These are phyloP conservation scores for Cochlearius cochlearius DNA, from an alignment of 2,113 vertebrate genomes.

Conservation along the genomic window DNA sequence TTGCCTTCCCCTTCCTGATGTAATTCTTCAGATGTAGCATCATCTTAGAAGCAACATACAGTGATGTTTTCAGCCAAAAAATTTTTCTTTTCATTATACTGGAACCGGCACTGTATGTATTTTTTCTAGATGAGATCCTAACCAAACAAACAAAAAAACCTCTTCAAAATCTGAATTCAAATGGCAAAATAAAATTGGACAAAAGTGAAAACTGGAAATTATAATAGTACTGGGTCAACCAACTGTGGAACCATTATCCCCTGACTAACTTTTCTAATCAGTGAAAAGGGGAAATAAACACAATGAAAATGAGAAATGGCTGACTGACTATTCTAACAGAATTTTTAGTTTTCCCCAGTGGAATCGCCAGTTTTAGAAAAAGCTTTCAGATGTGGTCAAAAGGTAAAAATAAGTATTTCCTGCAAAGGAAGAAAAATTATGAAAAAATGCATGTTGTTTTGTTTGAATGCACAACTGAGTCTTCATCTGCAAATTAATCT, in stretches of 20 bases:
- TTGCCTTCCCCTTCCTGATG: background rate
- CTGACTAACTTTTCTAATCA: conserved; percentile 10
- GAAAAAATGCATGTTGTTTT: background rate
- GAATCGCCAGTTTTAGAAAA: background rate
- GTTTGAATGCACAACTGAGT: background rate
- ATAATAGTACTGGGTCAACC: background rate
- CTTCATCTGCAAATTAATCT: background rate
- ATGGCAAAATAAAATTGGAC: background rate
- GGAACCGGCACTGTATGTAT: background rate
- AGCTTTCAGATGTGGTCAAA: background rate
- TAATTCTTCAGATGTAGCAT: background rate
- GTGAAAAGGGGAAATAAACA: background rate
- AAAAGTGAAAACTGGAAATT: background rate
- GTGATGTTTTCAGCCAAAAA: background rate
- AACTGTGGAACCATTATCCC: background rate
- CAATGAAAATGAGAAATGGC: background rate
- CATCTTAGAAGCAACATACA: background rate
- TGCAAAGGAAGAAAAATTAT: background rate
- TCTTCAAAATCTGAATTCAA: background rate
- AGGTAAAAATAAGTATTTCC: background rate
- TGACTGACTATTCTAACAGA: background rate
- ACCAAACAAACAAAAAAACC: background rate
- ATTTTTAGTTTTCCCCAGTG: background rate
- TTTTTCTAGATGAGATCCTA: background rate
- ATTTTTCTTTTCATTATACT: background rate